These are phyloP conservation scores for Ips typographus DNA, from an alignment of 1,140 invertebrate species.

Conservation along the genomic window DNA sequence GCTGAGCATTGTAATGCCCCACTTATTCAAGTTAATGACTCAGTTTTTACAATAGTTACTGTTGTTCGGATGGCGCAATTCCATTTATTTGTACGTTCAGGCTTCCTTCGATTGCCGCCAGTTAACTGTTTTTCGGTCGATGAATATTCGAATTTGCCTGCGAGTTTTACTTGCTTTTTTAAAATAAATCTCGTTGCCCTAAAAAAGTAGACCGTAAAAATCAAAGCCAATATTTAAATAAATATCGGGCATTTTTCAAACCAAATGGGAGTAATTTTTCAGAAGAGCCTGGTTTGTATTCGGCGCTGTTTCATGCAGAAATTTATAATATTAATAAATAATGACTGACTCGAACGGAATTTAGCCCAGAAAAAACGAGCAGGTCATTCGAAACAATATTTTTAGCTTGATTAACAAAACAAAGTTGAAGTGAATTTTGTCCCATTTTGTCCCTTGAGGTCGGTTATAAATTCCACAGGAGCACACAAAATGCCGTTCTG, in stretches of 20 bases:
- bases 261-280: conserved; percentile 12
- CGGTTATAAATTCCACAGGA: not conserved
- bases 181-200: not conserved
- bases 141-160: too few relatives aligned
- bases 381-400: conserved; percentile 31
- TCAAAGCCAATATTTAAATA: not conserved
- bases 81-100: conserved; percentile 8
- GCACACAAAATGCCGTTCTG: not conserved
- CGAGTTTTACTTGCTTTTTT: not conserved
- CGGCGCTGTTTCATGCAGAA: conserved; percentile 29
- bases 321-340: conserved; percentile 48
- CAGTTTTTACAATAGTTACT: conserved; percentile 22
- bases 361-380: conserved; percentile 40
- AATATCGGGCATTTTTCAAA: conserved; percentile 4
- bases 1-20: conserved; percentile 21
- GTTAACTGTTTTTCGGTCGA: not conserved
- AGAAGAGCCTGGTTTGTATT: conserved; percentile 38
- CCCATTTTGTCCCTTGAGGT: not conserved
- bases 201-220: not conserved
- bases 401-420: conserved; percentile 6
- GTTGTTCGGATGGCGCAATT: conserved; percentile 12
- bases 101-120: conserved; percentile 1
- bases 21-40: conserved; percentile 28
- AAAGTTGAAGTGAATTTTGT: too few relatives aligned
- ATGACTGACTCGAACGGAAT: conserved; percentile 39